These are phyloP conservation scores for Drosophila neocordata DNA, from an alignment of 1,140 invertebrate genomes.

Conservation along the genomic window DNA sequence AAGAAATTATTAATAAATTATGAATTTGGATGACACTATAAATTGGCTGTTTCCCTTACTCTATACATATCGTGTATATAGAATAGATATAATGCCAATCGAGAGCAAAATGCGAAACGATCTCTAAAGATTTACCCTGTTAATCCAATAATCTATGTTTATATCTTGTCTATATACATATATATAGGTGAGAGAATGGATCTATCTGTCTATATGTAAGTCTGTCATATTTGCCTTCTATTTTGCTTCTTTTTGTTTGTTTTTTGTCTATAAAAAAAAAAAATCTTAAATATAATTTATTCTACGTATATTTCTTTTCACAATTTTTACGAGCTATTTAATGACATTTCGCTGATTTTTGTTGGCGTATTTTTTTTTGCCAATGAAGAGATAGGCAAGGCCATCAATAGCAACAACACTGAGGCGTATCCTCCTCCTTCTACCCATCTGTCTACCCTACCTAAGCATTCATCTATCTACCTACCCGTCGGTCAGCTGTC, in stretches of 20 bases:
- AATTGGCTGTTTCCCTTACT: conserved; percentile 27
- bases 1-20: conserved; percentile 74
- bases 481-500: conserved; percentile 20
- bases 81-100: conserved; percentile 33
- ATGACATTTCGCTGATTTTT: conserved; percentile 68
- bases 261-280: conserved; percentile 25
- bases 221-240: conserved; percentile 29
- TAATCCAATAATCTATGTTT: conserved; percentile 9
- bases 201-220: conserved; percentile 22
- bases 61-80: too few species aligned
- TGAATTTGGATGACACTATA: conserved; percentile 66
- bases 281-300: conserved; percentile 31
- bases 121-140: conserved; percentile 47
- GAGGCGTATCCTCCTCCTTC: background rate
- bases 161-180: background rate
- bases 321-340: conserved; percentile 70
- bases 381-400: conserved; percentile 22
- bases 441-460: background rate
- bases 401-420: conserved; percentile 2
- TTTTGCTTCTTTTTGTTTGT: background rate
- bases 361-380: conserved; percentile 7
- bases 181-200: background rate
- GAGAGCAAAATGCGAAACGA: conserved; percentile 22
- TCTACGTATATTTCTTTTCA: conserved; percentile 33
- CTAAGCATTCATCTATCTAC: background rate